Percentiles rank a stretch among this genome's conserved stretches.
phyloP scores from a whole-genome alignment of 2,113 vertebrate species.

The Argyrosomus japonicus region DNA sequence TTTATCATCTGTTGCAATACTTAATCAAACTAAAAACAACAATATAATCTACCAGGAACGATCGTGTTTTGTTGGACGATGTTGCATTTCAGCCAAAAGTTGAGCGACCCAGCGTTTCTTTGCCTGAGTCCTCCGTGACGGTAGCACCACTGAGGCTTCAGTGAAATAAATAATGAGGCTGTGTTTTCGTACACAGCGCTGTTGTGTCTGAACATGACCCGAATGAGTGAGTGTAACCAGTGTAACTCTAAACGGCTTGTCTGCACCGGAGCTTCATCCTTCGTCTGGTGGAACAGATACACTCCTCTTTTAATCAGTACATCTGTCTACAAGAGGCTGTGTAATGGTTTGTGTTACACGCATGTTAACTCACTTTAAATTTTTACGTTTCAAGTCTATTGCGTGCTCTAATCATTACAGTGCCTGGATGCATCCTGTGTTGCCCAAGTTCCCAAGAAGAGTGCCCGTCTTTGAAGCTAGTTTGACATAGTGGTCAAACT shows the following conservation, averaged over 20 bases:
- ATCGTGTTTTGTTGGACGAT: neutral
- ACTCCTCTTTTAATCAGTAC: neutral
- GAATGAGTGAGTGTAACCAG: no score
- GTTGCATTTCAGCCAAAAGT: neutral
- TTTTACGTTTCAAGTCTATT: no score
- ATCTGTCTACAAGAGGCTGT: neutral
- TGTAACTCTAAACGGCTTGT: no score
- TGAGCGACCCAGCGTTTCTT: neutral
- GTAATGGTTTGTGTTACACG: neutral
- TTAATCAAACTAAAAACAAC: neutral
- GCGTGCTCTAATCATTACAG: no score
- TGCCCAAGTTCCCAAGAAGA: no score
- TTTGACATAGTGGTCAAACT: no score
- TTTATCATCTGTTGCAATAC: neutral
- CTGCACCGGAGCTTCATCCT: no score
- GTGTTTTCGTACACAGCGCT: no score
- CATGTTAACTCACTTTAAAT: no score
- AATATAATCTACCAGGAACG: neutral
- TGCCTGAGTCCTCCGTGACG: neutral
- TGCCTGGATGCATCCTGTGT: no score
- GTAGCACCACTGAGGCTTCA: neutral
- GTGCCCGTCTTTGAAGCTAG: no score
- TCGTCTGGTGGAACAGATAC: neutral
- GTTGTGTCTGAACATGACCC: no score
- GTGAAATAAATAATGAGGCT: neutral